These are phyloP conservation scores for Halcyon smyrnensis DNA, from an alignment of 2,797 vertebrate species.

Conservation along the genomic window DNA sequence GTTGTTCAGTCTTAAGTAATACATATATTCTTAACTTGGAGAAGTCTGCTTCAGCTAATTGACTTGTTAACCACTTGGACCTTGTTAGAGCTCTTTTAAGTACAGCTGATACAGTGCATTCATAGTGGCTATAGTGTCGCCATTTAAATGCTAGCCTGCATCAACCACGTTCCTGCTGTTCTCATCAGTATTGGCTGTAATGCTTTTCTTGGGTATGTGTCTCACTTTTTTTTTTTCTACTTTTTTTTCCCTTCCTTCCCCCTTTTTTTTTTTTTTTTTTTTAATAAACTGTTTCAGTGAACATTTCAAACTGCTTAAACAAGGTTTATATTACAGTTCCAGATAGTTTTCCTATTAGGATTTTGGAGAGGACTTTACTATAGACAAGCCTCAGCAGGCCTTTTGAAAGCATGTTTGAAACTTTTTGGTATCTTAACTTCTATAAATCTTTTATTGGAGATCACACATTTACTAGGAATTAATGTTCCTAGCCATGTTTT, in stretches of 20 bases:
- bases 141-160: not conserved
- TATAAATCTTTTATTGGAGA: not conserved
- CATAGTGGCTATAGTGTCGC: accelerated
- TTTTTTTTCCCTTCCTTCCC: not conserved
- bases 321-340: constrained; percentile 13
- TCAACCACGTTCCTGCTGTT: not conserved
- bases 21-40: not conserved
- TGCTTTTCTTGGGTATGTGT: not conserved
- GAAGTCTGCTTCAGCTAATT: not conserved
- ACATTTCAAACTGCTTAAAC: constrained; percentile 12
- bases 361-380: not conserved
- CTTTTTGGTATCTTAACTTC: not conserved
- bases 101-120: not conserved
- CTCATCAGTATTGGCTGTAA: not conserved
- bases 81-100: not conserved
- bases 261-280: too few relatives aligned
- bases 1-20: not conserved
- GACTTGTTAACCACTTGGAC: not conserved
- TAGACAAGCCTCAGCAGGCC: constrained; percentile 9
- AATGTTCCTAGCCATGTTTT: not conserved
- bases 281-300: not conserved
- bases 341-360: constrained; percentile 16
- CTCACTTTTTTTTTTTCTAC: not conserved
- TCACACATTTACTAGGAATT: not conserved
- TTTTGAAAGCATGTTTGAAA: not conserved